Base-by-base conservation (phyloP, 2,113 vertebrate species). In the Prochilodus magdalenae region DNA sequence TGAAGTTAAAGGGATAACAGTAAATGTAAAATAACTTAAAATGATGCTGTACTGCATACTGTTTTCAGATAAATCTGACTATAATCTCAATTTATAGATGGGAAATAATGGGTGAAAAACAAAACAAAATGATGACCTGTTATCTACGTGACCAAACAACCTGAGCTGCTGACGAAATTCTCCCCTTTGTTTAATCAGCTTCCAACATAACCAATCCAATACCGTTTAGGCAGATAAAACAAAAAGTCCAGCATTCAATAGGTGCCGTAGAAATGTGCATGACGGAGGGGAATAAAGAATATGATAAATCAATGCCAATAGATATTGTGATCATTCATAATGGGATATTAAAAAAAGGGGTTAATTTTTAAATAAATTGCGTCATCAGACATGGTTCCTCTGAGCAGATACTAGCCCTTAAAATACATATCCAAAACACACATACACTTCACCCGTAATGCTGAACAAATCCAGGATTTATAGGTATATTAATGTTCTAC, bases 331-430 rank as follows among this genome's bases (percentile, higher is more conserved):
- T n/a, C 63, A 10, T 55, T n/a, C 63, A 10, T 55, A 69, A 55
- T 22, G 10, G 8, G 15, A 11, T 4, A 11, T 4, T 8, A 18
- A 63, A 8, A 36, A 24, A 49, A 77, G 73, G 49, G 65, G 18
- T 51, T 66, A 10, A 49, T 27, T 77, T 24, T 22, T 30, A 66
- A 77, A 78, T 36, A 74, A 85, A 36, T 16, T 29, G 57, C 69
- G 66, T 33, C 13, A 53, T 62, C 3, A 73, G 20, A 51, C 55
- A 13, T 63, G 63, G 24, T 47, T 74, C 59, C 49, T 53, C 59
- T 36, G 27, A 72, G 36, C 47, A 75, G 33, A 44, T 47, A 66
- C 27, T 76, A 84, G 85, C 65, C 24, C 67, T 77, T 84, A 63
- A 60, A 65, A 76, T 16, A 14, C 29, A 30, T 4, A 29, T 75